These are phyloP conservation scores for Diacarnus erythraeanus DNA, from an alignment of 37 sponge, comb jelly and placozoan genomes.

Conservation along the genomic window DNA sequence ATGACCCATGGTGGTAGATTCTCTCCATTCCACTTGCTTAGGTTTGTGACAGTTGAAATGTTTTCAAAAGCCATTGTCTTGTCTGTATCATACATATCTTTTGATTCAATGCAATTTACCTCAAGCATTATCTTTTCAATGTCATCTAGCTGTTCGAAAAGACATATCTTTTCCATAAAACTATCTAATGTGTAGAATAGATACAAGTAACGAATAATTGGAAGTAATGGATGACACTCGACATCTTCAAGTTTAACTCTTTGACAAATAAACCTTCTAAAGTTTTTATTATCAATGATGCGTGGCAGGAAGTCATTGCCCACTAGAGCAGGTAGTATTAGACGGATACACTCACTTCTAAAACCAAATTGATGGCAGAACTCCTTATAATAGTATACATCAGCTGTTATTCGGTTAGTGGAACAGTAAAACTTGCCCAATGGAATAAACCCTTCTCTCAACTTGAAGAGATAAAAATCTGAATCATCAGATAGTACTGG, in stretches of 20 bases:
- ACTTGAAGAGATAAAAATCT: conserved; percentile 78
- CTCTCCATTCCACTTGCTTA: background rate
- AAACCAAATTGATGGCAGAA: background rate
- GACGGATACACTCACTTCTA: background rate
- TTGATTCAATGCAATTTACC: background rate
- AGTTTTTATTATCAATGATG: background rate
- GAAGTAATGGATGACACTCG: background rate
- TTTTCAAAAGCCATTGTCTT: background rate
- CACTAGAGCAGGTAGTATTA: background rate
- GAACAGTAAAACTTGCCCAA: too few relatives aligned
- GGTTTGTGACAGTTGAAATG: background rate
- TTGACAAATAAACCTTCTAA: background rate
- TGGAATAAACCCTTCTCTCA: too few relatives aligned
- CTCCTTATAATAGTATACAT: background rate
- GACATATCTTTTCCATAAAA: background rate
- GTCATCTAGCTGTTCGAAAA: background rate
- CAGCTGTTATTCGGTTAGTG: too few relatives aligned
- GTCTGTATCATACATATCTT: background rate
- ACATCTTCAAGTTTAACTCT: background rate
- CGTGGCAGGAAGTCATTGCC: background rate
- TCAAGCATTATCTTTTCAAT: background rate
- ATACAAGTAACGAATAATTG: background rate
- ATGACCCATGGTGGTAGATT: background rate
- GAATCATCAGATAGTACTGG: conserved; percentile 70
- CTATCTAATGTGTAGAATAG: background rate